phyloP scores from a whole-genome alignment of 2,797 vertebrate species.

The Enteromius fasciolatus region DNA sequence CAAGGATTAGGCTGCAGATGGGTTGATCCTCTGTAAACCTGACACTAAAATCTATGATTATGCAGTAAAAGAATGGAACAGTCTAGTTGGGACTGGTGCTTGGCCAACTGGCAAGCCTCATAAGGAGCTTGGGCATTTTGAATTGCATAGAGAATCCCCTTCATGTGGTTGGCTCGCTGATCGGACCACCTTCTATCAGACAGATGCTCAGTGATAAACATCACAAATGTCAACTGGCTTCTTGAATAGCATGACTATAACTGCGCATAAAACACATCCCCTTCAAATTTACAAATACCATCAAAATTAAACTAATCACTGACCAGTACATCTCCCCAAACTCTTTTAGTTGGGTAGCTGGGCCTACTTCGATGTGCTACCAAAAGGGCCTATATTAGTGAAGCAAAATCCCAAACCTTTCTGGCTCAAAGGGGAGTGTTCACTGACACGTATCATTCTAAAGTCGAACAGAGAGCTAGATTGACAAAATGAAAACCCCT shows the following conservation, averaged over 20 bases:
- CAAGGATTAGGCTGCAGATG: slow-evolving; percentile 35
- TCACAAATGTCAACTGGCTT: background rate
- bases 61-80: slow-evolving; percentile 36
- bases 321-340: background rate
- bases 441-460: slow-evolving; percentile 38
- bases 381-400: slow-evolving; percentile 33
- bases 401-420: slow-evolving; percentile 42
- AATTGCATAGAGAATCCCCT: slow-evolving; percentile 47
- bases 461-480: slow-evolving; percentile 24
- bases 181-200: slow-evolving; percentile 20
- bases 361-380: background rate
- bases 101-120: slow-evolving; percentile 43
- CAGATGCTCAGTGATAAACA: slow-evolving; percentile 14
- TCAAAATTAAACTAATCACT: background rate
- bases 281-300: background rate
- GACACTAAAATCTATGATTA: slow-evolving; percentile 42
- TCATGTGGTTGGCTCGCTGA: slow-evolving; percentile 27
- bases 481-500: slow-evolving; percentile 24
- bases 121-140: slow-evolving; percentile 45
- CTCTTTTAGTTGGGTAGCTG: background rate
- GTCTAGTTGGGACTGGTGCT: slow-evolving; percentile 38
- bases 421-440: slow-evolving; percentile 32
- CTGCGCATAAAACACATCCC: background rate
- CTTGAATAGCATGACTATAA: background rate
- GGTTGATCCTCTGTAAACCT: slow-evolving; percentile 44